Base-by-base conservation (phyloP, 1,140 invertebrate species). In the Caenorhabditis inopinata region DNA sequence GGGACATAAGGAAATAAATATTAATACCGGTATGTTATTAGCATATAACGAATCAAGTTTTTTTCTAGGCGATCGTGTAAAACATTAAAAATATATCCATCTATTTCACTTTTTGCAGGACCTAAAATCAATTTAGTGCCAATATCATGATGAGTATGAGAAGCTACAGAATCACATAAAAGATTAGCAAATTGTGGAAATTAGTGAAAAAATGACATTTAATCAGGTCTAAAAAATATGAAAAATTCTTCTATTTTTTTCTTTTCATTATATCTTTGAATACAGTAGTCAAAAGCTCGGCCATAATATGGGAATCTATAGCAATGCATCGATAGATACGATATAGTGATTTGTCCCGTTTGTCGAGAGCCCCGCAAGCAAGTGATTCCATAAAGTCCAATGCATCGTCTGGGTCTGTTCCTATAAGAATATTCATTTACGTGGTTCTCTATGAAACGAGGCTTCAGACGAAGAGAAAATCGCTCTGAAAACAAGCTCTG, bases 301-400 rank as follows among this genome's bases (percentile, higher is more conserved):
- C 48, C 45, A 75, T 75, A 14, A 49, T 35, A 25, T 75, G 46
- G 14, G 46, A 47, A 29, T 53, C 48, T 2, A 78, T 51, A 21
- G 38, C 48, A 53, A 78, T 38, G 3, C 35, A 38, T 18, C 53
- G 48, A 25, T 49, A 78, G 29, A 78, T 9, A 47, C 45, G 46
- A n/a, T 49, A 51, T 25, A 75, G 46, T 21, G 46, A 75, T 25
- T 11, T 29, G 48, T 48, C 46, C 38, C 74, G 58, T 68, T 75
- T 75, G 7, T 45, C 46, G 27, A 49, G 74, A 42, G 58, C 58
- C 1, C 2, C 32, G 16, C 23, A 14, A 6, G 80, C 80, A 16
- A 78, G 27, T 5, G 12, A 4, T 80, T 80, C 80, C 29, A 82
- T 74, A 47, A 68, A 82, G 12, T 62, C 23, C 1, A 82, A 21